phyloP scores from a whole-genome alignment of 2,888 invertebrate genomes.

The Anthrax anthrax region DNA sequence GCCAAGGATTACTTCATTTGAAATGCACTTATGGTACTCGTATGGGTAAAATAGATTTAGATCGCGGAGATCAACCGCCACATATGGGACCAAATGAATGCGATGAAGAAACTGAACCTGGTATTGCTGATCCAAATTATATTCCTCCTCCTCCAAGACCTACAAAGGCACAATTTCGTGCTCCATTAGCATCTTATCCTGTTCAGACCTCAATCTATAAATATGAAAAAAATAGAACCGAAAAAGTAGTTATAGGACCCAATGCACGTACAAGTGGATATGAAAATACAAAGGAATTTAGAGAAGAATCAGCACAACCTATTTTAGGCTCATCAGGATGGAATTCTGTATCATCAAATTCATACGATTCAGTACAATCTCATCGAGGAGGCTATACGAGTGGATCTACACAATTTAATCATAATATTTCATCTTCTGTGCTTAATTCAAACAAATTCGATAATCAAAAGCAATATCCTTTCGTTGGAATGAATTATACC shows the following conservation, averaged over 20 bases:
- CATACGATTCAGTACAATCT: neutral
- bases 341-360: neutral
- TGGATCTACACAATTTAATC: neutral
- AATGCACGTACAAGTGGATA: neutral
- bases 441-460: neutral
- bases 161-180: slow-evolving; percentile 3
- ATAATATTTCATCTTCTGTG: neutral
- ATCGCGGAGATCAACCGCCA: slow-evolving; percentile 34
- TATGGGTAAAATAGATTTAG: slow-evolving; percentile 22
- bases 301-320: neutral
- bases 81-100: slow-evolving; percentile 21
- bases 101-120: slow-evolving; percentile 26
- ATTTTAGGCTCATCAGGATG: neutral
- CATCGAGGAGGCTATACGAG: neutral
- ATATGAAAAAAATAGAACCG: neutral
- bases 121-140: slow-evolving; percentile 17
- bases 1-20: slow-evolving; percentile 24
- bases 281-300: neutral
- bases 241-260: neutral
- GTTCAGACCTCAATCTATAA: neutral
- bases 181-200: neutral
- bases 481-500: too few species aligned
- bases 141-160: slow-evolving; percentile 9
- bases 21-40: slow-evolving; percentile 9
- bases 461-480: neutral